Base-by-base conservation (phyloP, 2,113 vertebrate species). In the Dipodomys spectabilis region DNA sequence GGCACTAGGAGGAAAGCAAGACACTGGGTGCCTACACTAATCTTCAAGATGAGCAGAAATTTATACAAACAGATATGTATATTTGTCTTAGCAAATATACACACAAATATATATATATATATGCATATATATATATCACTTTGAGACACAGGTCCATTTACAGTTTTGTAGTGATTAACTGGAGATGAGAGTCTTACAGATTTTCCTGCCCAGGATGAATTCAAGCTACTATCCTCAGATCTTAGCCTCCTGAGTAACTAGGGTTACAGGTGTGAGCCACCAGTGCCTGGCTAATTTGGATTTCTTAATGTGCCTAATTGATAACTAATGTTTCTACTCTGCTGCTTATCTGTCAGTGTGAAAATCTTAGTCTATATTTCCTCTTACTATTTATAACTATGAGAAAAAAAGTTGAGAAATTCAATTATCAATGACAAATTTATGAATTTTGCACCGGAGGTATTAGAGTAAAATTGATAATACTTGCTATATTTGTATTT, bases 41-140 rank as follows among this genome's bases (percentile, higher is more conserved):
- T 57, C 53, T 57, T 57, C 53, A 57, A 75, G 19, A 28, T 30
- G 2, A 13, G 0, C 1, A 79, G 13, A 67, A 1, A 30, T 4
- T 18, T 1, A 1, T 28, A 4, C 53, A 72, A 27, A 22, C 23
- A 25, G 7, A 74, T 0, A 8, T 1, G 30, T 13, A 23, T 11
- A 68, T 13, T 62, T 10, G 39, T 4, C 9, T 15, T 88, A 74
- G 11, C 0, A 39, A 39, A 2, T 10, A 5, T 5, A 1, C 5
- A 30, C 0, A 44, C 6, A 3, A 6, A 12, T 18, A 2, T 65
- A n/a, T n/a, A 30, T 13, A 23, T 27, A 68, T 13, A 82, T 10
- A 71, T 4, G 9, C 0, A 23, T 6, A 2, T 5, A 39, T 39
- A 39, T 39, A 6, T 57, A 57, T 16, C 53, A 57, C 53, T 57